A percentile compares a stretch with the other conserved stretches of the same genome.
Evolutionary conservation across 2,888 invertebrate species (phyloP).

Genomic region (Aporophyla nigra): DNA sequence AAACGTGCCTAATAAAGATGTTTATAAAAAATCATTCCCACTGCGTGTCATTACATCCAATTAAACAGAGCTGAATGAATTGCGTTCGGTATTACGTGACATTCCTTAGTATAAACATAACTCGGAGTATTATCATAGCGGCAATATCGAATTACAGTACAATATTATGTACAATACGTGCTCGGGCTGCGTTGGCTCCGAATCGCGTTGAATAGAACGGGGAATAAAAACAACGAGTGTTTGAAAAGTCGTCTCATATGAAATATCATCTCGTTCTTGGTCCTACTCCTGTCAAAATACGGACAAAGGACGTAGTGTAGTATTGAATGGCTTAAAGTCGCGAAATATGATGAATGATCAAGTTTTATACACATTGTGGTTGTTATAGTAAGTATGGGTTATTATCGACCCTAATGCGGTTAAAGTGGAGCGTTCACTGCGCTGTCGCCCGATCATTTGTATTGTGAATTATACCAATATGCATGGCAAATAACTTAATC

Average conservation of each 20-base stretch:
- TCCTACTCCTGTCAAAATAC: constrained; percentile 51
- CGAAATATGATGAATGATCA: constrained; percentile 45
- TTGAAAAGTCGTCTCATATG: constrained; percentile 73
- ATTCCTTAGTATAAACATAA: constrained; percentile 74
- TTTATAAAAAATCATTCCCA: constrained; percentile 40
- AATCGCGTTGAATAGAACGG: constrained; percentile 62
- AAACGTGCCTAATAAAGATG: constrained; percentile 45
- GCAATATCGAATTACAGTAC: constrained; percentile 75
- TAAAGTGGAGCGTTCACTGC: constrained; percentile 35
- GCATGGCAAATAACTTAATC: constrained; percentile 43
- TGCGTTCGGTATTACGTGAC: constrained; percentile 72
- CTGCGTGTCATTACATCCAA: constrained; percentile 72
- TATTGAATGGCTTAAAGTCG: constrained; percentile 28
- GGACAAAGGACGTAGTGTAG: constrained; percentile 33
- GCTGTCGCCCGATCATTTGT: constrained; percentile 23
- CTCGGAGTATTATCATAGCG: constrained; percentile 71
- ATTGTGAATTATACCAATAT: constrained; percentile 24
- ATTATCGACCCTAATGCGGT: constrained; percentile 44
- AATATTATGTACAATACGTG: constrained; percentile 70
- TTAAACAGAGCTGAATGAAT: constrained; percentile 78
- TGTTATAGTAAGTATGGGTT: constrained; percentile 30
- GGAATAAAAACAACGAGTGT: constrained; percentile 73
- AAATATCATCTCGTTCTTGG: constrained; percentile 74
- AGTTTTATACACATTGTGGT: constrained; percentile 26
- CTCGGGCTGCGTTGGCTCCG: constrained; percentile 44